A percentile compares a stretch with the other conserved stretches of the same genome.
Conservation (phyloP, 2,797 vertebrate genomes). For the Corythornis leucogaster region DNA sequence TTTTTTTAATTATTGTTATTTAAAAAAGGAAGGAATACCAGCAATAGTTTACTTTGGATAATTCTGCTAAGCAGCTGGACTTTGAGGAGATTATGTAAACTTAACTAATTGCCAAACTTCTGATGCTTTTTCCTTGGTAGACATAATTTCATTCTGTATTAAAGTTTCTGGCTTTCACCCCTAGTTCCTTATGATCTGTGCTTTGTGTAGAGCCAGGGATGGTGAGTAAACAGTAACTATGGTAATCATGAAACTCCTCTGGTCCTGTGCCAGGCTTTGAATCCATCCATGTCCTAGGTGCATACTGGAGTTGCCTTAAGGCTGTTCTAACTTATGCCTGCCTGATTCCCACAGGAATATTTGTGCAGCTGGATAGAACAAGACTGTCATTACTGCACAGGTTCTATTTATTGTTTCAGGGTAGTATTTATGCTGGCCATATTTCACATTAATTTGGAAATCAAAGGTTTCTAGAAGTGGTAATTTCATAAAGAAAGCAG, state of each 20-base stretch:
- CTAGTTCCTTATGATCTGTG: background rate
- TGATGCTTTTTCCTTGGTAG: slow-evolving; percentile 20
- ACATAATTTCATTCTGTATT: slow-evolving; percentile 24
- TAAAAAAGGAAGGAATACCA: background rate
- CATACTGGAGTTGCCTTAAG: background rate
- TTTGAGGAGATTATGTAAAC: slow-evolving; percentile 34
- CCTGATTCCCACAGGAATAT: background rate
- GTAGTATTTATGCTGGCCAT: background rate
- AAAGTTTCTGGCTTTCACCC: slow-evolving; percentile 7
- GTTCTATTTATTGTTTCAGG: slow-evolving; percentile 18
- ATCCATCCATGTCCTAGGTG: background rate
- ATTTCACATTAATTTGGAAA: slow-evolving; percentile 27
- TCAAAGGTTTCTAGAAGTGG: background rate
- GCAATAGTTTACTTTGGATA: background rate
- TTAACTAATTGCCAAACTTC: slow-evolving; percentile 47
- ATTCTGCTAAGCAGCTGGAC: slow-evolving; percentile 41
- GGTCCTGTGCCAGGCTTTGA: background rate
- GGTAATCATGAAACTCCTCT: slow-evolving; percentile 16
- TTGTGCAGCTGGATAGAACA: background rate
- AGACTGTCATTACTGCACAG: background rate
- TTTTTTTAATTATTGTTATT: background rate
- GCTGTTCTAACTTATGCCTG: background rate
- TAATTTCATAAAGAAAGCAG: background rate
- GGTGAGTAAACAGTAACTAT: slow-evolving; percentile 37
- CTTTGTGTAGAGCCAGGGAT: background rate